Conservation (phyloP, 2,113 vertebrate species). For the Archocentrus centrarchus region DNA sequence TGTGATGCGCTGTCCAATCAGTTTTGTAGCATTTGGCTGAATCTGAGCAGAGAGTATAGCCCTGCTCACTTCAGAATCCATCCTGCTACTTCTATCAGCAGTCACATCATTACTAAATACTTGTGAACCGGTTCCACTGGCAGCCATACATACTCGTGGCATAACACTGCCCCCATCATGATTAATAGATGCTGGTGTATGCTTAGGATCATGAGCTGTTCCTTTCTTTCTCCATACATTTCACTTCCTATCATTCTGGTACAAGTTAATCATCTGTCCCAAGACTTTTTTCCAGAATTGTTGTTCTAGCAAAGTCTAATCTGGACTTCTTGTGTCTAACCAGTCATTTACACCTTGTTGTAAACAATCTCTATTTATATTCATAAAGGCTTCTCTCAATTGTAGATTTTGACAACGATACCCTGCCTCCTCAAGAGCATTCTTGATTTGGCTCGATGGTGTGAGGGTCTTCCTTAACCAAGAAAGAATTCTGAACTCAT, state of each 20-base stretch:
- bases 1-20: background rate
- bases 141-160: background rate
- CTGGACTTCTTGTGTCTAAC: background rate
- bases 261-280: background rate
- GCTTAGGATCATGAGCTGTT: background rate
- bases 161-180: background rate
- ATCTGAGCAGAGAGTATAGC: background rate
- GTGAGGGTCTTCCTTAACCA: background rate
- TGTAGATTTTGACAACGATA: background rate
- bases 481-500: background rate
- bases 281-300: background rate
- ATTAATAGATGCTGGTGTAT: background rate
- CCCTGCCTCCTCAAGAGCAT: background rate
- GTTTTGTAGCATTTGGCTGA: background rate
- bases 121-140: background rate
- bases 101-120: background rate
- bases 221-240: background rate
- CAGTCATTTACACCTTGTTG: background rate
- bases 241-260: too few species aligned
- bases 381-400: background rate
- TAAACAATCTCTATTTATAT: background rate
- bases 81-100: background rate
- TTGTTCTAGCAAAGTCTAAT: background rate
- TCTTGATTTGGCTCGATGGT: background rate
- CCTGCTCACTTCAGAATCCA: background rate